A percentile compares a stretch with the other conserved stretches of the same genome.
Evolutionary conservation across 2,888 invertebrate species (phyloP).

Genomic region (Margaritifera margaritifera): DNA sequence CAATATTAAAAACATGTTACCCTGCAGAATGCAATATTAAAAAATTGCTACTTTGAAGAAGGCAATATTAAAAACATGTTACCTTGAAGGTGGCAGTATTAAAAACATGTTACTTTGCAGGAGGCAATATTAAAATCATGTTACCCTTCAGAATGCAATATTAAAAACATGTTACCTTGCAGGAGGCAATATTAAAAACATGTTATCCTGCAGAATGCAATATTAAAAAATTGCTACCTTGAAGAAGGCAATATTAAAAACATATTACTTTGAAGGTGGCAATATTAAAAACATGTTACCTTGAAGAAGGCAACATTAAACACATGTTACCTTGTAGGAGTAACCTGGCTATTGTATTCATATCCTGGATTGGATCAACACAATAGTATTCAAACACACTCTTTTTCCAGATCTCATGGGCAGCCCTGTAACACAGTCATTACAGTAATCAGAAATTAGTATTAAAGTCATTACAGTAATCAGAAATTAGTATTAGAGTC

Average conservation of each 20-base stretch:
- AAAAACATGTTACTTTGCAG: too few relatives aligned
- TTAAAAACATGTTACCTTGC: too few relatives aligned
- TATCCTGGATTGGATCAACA: slow-evolving; percentile 86
- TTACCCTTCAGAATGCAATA: too few relatives aligned
- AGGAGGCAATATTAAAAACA: too few relatives aligned
- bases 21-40: background rate
- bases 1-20: background rate
- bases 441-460: slow-evolving; percentile 1
- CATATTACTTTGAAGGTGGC: too few relatives aligned
- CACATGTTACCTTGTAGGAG: slow-evolving; percentile 75
- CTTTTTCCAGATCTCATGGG: slow-evolving; percentile 82
- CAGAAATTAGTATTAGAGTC: background rate
- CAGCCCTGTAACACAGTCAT: slow-evolving; percentile 77
- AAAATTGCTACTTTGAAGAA: background rate
- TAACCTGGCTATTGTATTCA: slow-evolving; percentile 86
- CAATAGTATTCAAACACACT: slow-evolving; percentile 87
- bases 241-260: background rate
- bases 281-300: too few relatives aligned
- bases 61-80: too few relatives aligned
- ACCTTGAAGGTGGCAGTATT: too few relatives aligned
- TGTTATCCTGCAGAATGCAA: background rate
- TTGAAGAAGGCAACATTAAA: too few relatives aligned
- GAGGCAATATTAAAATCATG: too few relatives aligned
- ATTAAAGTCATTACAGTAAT: slow-evolving; percentile 2
- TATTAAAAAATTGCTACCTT: background rate